Percentiles rank a stretch among this genome's conserved stretches.
Conservation (phyloP, 2,113 vertebrate genomes). For the Junco hyemalis region DNA sequence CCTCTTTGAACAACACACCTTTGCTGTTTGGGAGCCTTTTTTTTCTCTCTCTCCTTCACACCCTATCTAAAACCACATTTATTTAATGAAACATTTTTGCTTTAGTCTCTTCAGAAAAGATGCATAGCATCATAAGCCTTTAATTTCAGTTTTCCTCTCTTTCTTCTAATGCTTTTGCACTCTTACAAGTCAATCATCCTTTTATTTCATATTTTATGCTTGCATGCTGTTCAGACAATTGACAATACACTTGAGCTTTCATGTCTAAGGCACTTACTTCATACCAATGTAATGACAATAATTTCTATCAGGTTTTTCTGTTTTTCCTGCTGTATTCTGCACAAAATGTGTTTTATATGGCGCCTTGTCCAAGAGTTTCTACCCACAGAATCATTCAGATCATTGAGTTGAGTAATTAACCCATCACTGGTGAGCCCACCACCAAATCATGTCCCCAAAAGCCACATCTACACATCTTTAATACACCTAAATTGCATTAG, state of each 20-base stretch:
- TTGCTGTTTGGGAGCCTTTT: neutral
- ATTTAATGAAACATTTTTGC: neutral
- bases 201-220: conserved; percentile 24
- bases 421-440: neutral
- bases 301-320: neutral
- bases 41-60: neutral
- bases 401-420: neutral
- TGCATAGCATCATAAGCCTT: neutral
- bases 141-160: neutral
- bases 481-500: neutral
- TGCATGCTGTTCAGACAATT: neutral
- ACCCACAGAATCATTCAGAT: neutral
- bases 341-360: neutral
- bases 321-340: neutral
- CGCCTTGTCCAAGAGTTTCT: neutral
- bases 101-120: neutral
- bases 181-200: conserved; percentile 17
- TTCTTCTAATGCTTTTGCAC: neutral
- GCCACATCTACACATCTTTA: neutral
- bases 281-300: neutral
- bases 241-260: conserved; percentile 22
- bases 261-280: neutral
- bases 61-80: neutral
- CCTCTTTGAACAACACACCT: neutral
- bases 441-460: neutral